These are phyloP conservation scores for Hydrolagus affinis DNA, from an alignment of 2,113 vertebrate genomes.

Conservation along the genomic window DNA sequence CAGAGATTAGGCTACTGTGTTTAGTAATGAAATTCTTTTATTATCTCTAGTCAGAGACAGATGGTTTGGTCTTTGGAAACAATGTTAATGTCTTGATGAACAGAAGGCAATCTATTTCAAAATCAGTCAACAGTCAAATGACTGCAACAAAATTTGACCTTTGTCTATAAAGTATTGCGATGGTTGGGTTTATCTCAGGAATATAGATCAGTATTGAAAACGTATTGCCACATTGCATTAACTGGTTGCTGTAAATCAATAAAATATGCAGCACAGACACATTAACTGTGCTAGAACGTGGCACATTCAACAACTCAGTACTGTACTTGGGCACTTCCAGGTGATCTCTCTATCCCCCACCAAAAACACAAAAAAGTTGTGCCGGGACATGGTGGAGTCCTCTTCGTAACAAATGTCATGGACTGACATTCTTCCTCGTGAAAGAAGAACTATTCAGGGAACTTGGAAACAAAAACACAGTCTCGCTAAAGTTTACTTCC, in stretches of 20 bases:
- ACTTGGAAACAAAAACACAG: too few relatives aligned
- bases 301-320: background rate
- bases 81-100: background rate
- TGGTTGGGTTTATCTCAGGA: background rate
- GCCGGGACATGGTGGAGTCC: too few relatives aligned
- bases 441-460: too few relatives aligned
- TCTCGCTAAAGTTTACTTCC: too few relatives aligned
- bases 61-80: background rate
- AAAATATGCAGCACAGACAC: background rate
- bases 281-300: background rate
- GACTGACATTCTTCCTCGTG: too few relatives aligned
- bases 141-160: background rate
- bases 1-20: background rate
- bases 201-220: background rate
- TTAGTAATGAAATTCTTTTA: background rate
- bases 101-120: background rate
- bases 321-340: too few relatives aligned
- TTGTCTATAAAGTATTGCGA: background rate
- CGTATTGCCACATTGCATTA: background rate
- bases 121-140: background rate
- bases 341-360: too few relatives aligned
- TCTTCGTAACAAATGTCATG: too few relatives aligned
- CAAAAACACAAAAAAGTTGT: too few relatives aligned
- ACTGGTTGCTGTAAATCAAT: background rate
- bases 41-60: background rate